phyloP scores from a whole-genome alignment of 2,888 invertebrate species.

The Caenorhabditis virilis region DNA sequence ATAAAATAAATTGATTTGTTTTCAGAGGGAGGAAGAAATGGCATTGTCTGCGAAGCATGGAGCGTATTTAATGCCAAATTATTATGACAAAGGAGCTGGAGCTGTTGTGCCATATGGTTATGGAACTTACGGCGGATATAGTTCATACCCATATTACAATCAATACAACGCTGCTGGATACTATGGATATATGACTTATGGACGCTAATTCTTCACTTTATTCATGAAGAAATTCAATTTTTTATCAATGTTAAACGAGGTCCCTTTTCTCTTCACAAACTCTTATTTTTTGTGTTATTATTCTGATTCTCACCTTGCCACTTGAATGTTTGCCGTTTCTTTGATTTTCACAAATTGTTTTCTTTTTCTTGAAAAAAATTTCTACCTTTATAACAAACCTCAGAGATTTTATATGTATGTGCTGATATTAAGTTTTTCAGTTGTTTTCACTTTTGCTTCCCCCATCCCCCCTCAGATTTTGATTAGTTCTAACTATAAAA shows the following conservation, averaged over 20 bases:
- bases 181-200: conserved; percentile 62
- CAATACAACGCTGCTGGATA: conserved; percentile 45
- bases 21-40: conserved; percentile 58
- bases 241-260: conserved; percentile 1
- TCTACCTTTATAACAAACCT: background rate
- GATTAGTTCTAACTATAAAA: too few species aligned
- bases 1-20: background rate
- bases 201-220: conserved; percentile 39
- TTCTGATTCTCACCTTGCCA: conserved; percentile 28
- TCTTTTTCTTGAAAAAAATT: background rate
- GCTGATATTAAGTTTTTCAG: background rate
- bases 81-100: conserved; percentile 51
- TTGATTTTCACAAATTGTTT: conserved; percentile 7
- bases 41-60: conserved; percentile 62
- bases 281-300: background rate
- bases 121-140: conserved; percentile 49
- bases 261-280: background rate
- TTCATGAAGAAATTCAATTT: conserved; percentile 1
- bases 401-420: background rate
- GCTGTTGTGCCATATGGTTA: conserved; percentile 55
- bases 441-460: too few species aligned
- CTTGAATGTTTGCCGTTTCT: conserved; percentile 29
- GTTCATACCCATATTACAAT: conserved; percentile 47
- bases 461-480: too few species aligned
- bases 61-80: conserved; percentile 58